A percentile compares a stretch with the other conserved stretches of the same genome.
Evolutionary conservation across 2,888 invertebrate species (phyloP).

Genomic region (Stenichneumon culpator): DNA sequence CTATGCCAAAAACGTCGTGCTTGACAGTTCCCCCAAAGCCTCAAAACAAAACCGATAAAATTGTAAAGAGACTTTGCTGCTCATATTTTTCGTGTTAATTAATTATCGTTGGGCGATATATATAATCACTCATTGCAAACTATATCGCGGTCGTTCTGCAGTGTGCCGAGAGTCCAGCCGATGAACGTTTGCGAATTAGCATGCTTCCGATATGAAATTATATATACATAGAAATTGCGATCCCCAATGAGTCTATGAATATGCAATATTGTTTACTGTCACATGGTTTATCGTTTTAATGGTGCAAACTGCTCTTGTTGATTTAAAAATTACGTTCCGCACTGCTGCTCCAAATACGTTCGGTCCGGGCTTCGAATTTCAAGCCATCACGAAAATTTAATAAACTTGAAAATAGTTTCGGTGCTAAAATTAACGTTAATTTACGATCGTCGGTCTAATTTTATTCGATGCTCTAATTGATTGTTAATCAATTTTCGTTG

Average conservation of each 20-base stretch:
- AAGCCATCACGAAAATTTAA: conserved; percentile 38
- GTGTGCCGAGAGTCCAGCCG: conserved; percentile 26
- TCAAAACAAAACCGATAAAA: conserved; percentile 15
- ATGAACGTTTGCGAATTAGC: conserved; percentile 59
- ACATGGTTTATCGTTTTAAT: conserved; percentile 57
- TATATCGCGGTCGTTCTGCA: conserved; percentile 31
- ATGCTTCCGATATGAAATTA: conserved; percentile 39
- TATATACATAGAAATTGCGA: conserved; percentile 42
- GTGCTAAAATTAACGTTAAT: conserved; percentile 31
- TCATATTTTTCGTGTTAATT: conserved; percentile 34
- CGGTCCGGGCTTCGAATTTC: neutral
- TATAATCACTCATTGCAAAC: neutral
- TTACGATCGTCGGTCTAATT: conserved; percentile 13
- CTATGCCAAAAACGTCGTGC: neutral
- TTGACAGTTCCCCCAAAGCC: neutral
- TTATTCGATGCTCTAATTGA: conserved; percentile 28
- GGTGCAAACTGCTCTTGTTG: conserved; percentile 24
- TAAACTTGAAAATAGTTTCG: conserved; percentile 10
- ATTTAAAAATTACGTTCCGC: conserved; percentile 43
- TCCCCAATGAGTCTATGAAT: conserved; percentile 61
- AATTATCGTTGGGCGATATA: conserved; percentile 55
- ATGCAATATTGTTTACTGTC: conserved; percentile 65
- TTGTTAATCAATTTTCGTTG: conserved; percentile 9
- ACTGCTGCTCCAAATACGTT: neutral
- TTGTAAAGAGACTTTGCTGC: neutral